Conservation (phyloP, 2,888 invertebrate genomes). For the Leptopilina syphax region DNA sequence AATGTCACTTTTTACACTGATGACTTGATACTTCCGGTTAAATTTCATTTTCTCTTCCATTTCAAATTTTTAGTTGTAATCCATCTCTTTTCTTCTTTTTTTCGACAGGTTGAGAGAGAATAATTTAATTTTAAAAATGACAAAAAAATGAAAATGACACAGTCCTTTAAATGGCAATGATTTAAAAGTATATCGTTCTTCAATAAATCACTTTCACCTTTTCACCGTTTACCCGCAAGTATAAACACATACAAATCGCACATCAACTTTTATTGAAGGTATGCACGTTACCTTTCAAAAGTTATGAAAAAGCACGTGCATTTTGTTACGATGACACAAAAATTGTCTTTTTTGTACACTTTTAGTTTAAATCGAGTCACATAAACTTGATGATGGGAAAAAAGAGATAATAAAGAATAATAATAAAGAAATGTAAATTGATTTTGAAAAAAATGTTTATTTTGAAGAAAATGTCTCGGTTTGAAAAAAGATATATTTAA, state of each 20-base stretch:
- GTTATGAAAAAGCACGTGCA: not conserved
- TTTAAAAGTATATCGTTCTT: constrained; percentile 7
- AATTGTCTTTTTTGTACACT: not conserved
- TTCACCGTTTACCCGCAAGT: not conserved
- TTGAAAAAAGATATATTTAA: not conserved
- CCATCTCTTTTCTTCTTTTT: not conserved
- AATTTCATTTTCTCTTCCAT: too few species aligned
- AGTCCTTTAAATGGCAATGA: not conserved
- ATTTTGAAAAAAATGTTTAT: too few species aligned
- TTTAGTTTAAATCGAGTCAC: too few species aligned
- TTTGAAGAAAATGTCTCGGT: too few species aligned
- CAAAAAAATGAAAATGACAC: not conserved
- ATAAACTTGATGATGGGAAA: too few species aligned
- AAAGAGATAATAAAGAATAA: too few species aligned
- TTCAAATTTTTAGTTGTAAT: too few species aligned
- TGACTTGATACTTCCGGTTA: too few species aligned
- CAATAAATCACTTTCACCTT: constrained; percentile 11
- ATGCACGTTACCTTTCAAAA: not conserved
- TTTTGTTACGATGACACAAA: not conserved
- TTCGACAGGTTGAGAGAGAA: not conserved
- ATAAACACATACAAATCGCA: not conserved
- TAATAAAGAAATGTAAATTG: too few species aligned
- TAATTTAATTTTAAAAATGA: not conserved
- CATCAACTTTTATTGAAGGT: not conserved
- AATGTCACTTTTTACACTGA: too few species aligned